Percentiles rank a stretch among this genome's conserved stretches.
phyloP scores from a whole-genome alignment of 2,113 vertebrate genomes.

The Telmatochromis brichardi region DNA sequence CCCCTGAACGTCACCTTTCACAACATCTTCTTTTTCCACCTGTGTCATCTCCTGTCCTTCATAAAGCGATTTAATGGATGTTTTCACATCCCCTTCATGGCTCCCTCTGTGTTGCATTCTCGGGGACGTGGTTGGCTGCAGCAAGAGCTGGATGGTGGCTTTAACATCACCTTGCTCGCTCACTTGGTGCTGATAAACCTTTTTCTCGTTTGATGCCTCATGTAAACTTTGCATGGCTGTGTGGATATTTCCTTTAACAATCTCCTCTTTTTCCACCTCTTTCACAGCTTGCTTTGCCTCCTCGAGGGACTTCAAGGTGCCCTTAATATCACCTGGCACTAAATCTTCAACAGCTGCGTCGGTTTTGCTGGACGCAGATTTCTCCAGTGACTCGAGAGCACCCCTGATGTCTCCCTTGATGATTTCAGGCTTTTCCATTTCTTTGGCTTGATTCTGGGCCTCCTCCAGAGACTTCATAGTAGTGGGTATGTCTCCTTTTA shows the following conservation, averaged over 20 bases:
- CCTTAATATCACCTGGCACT: constrained; percentile 77
- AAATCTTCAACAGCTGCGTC: constrained; percentile 78
- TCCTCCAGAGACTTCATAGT: constrained; percentile 79
- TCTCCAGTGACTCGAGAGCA: constrained; percentile 80
- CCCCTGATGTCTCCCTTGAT: constrained; percentile 76
- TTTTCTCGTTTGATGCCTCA: constrained; percentile 70
- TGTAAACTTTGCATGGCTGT: constrained; percentile 55
- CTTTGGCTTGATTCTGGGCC: constrained; percentile 72
- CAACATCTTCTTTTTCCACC: constrained; percentile 66
- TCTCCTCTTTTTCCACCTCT: constrained; percentile 69
- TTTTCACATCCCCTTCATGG: constrained; percentile 64
- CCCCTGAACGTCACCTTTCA: constrained; percentile 71
- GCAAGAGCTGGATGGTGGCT: constrained; percentile 67
- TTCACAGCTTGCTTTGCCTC: constrained; percentile 75
- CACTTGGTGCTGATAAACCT: constrained; percentile 64
- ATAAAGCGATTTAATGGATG: constrained; percentile 65
- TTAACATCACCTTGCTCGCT: constrained; percentile 67
- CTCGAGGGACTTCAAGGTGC: constrained; percentile 77
- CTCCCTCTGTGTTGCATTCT: constrained; percentile 53
- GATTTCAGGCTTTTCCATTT: constrained; percentile 73
- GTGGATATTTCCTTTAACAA: constrained; percentile 69
- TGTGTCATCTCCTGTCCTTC: constrained; percentile 59
- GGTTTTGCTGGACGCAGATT: constrained; percentile 67
- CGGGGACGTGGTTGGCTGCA: constrained; percentile 66
- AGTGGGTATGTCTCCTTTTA: constrained; percentile 75